Evolutionary conservation across 2,797 vertebrate genomes (phyloP).

Genomic region (Pangasius macronema): DNA sequence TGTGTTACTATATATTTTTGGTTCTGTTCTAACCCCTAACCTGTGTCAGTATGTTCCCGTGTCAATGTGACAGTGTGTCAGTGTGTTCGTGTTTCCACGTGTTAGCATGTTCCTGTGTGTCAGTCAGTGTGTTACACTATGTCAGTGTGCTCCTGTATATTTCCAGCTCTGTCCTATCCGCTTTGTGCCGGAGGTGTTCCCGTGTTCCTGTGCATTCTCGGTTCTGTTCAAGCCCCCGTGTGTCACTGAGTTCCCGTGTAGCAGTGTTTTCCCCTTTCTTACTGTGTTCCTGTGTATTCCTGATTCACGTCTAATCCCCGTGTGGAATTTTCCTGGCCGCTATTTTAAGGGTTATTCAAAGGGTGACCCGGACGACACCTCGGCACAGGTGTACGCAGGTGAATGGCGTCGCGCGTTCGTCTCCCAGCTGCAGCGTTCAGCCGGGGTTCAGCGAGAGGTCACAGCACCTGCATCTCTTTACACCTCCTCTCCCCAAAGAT

Average conservation of each 20-base stretch:
- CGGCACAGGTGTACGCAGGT: constrained; percentile 58
- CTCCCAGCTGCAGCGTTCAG: constrained; percentile 59
- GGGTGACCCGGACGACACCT: background rate
- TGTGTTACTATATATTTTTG: too few species aligned
- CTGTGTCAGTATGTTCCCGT: background rate
- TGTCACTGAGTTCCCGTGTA: background rate
- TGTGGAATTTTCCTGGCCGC: background rate
- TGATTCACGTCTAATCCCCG: background rate
- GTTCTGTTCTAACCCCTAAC: too few species aligned
- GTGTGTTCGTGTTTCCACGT: background rate
- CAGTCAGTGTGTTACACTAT: background rate
- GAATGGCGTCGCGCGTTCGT: constrained; percentile 53
- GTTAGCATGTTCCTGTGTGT: background rate
- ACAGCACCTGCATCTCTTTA: constrained; percentile 62
- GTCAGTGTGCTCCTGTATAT: background rate
- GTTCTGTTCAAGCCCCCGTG: background rate
- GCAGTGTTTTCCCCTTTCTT: too few species aligned
- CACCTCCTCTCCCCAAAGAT: constrained; percentile 59
- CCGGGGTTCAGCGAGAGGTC: constrained; percentile 63
- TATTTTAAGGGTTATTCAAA: background rate
- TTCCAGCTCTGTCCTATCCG: background rate
- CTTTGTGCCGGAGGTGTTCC: background rate
- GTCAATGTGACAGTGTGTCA: background rate
- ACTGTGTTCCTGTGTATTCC: constrained; percentile 30
- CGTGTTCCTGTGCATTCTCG: too few species aligned